Conservation (phyloP, 2,888 invertebrate species). For the Conomelus anceps region DNA sequence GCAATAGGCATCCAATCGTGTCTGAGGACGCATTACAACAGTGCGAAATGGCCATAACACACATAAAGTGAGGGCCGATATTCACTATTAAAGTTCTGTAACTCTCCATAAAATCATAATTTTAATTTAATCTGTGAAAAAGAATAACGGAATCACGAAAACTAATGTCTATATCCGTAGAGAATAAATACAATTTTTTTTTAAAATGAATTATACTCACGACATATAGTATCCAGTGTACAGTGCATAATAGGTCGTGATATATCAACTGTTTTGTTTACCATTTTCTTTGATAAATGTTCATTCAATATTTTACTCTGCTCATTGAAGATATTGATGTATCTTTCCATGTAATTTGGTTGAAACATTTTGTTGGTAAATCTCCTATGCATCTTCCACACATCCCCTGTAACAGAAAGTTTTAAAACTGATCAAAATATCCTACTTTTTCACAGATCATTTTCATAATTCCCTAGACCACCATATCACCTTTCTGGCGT, state of each 20-base stretch:
- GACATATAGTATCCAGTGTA: neutral
- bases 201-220: neutral
- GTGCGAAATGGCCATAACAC: no score
- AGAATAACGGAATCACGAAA: no score
- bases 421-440: neutral
- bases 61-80: no score
- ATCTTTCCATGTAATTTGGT: constrained; percentile 2
- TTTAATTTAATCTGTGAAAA: no score
- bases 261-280: neutral
- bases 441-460: no score
- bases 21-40: no score
- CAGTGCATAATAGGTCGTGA: neutral
- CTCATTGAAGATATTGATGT: neutral
- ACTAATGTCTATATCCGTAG: no score
- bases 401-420: neutral
- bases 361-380: neutral
- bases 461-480: no score
- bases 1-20: no score
- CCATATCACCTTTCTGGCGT: no score
- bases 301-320: neutral
- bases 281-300: neutral
- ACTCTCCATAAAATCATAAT: no score
- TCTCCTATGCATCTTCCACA: neutral
- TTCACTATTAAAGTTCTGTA: no score
- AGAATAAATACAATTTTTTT: neutral